Evolutionary conservation across 92 coral and sea anemone species (phyloP), one percentile per base, ranked within the genome.

Genomic region (Diadumene lineata): DNA sequence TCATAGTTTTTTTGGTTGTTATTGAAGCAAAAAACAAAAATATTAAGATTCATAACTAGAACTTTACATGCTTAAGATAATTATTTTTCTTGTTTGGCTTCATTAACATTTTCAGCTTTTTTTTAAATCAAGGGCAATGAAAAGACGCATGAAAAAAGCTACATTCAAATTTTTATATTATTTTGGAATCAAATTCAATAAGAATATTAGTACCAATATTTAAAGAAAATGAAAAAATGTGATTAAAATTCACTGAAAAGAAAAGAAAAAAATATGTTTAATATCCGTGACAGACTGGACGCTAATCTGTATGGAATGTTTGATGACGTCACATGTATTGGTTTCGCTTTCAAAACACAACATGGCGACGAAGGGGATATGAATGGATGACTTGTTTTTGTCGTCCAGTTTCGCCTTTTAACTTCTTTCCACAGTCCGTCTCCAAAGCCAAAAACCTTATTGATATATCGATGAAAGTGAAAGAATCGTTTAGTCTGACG

Each of bases 331-430:
- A 79, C 78, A 24, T 53, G 83, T 79, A 63, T 79, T 79, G 64
- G 84, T 68, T 86, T 85, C 79, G 73, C 81, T 78, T 80, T 86
- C 91, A 86, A 86, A 90, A 89, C 96, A 90, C 96, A 90, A 82
- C 92, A 90, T 86, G 96, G 96, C 96, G 96, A 84, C 92, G 85
- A 81, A 64, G 57, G 82, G 77, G 90, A 69, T 75, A 66, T 86
- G 74, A 75, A 56, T 79, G 80, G 77, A 77, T 30, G 64, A 44
- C 34, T 43, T 34, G 24, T 72, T 56, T 68, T 75, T 82, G 21
- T 38, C 44, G 31, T 62, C 68, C 15, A 31, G 33, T 31, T 33
- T 72, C 66, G 53, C 66, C 46, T 11, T 19, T 72, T 53, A 24
- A 27, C 44, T 28, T 43, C 38, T 30, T 28, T 3, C 68, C 23